Conservation (phyloP, 2,113 vertebrate species). For the Phrynosoma platyrhinos region DNA sequence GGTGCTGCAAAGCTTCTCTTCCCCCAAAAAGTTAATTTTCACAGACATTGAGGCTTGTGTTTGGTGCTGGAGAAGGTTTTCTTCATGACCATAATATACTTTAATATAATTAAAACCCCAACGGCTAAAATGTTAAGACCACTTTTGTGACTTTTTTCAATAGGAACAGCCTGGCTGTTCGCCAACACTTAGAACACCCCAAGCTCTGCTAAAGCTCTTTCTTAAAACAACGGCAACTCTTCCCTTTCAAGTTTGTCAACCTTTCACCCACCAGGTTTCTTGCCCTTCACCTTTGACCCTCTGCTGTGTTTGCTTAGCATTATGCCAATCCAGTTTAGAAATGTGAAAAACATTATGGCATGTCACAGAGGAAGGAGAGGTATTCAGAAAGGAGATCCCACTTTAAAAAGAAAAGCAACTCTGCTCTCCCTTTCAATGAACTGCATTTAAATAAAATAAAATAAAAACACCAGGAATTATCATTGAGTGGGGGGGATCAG, state of each 20-base stretch:
- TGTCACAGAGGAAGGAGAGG: neutral
- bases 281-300: slow-evolving; percentile 82
- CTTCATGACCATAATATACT: neutral
- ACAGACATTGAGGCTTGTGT: neutral
- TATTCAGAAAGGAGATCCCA: neutral
- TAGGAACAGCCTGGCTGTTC: slow-evolving; percentile 31
- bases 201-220: slow-evolving; percentile 75
- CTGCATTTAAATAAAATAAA: too few relatives aligned
- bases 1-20: neutral
- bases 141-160: slow-evolving; percentile 40
- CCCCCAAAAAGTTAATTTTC: slow-evolving; percentile 2
- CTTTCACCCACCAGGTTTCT: slow-evolving; percentile 83
- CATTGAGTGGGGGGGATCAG: too few relatives aligned
- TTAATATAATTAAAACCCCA: slow-evolving; percentile 26
- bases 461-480: neutral
- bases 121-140: slow-evolving; percentile 62
- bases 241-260: slow-evolving; percentile 87
- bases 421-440: too few relatives aligned
- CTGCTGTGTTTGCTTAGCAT: slow-evolving; percentile 85
- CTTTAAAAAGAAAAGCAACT: neutral
- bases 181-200: slow-evolving; percentile 50
- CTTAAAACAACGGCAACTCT: slow-evolving; percentile 76
- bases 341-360: slow-evolving; percentile 84
- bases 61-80: neutral
- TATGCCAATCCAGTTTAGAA: slow-evolving; percentile 78